Conservation (phyloP, 2,797 vertebrate species). For the Silurus aristotelis region DNA sequence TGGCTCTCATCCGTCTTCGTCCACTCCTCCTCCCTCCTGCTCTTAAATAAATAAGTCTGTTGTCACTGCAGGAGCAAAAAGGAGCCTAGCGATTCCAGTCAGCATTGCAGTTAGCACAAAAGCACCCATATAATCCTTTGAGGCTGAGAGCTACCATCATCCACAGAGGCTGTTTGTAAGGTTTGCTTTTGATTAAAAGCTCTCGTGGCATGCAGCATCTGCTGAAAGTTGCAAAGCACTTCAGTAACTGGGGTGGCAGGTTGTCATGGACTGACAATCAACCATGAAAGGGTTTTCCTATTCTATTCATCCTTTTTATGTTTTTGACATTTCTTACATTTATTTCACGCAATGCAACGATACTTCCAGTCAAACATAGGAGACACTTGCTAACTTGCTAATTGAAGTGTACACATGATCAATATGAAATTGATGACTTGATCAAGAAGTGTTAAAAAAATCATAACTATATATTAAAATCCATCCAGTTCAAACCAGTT, state of each 20-base stretch:
- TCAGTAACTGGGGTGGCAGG: constrained; percentile 35
- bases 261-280: constrained; percentile 53
- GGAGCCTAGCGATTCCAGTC: constrained; percentile 36
- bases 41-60: constrained; percentile 60
- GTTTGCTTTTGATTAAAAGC: constrained; percentile 53
- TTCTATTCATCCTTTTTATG: not conserved
- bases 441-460: not conserved
- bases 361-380: not conserved
- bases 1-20: constrained; percentile 56
- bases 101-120: constrained; percentile 48
- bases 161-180: constrained; percentile 43
- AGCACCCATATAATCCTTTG: constrained; percentile 23
- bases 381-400: not conserved
- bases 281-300: constrained; percentile 34
- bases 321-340: constrained; percentile 10
- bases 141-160: constrained; percentile 21
- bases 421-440: not conserved
- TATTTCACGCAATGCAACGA: not conserved
- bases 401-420: no score
- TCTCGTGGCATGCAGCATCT: constrained; percentile 30
- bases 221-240: constrained; percentile 24
- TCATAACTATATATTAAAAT: not conserved
- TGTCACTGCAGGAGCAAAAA: constrained; percentile 50
- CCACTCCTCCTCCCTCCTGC: constrained; percentile 24
- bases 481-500: no score